Base-by-base conservation (phyloP, 2,888 invertebrate species). In the Pristionchus arcanus region DNA sequence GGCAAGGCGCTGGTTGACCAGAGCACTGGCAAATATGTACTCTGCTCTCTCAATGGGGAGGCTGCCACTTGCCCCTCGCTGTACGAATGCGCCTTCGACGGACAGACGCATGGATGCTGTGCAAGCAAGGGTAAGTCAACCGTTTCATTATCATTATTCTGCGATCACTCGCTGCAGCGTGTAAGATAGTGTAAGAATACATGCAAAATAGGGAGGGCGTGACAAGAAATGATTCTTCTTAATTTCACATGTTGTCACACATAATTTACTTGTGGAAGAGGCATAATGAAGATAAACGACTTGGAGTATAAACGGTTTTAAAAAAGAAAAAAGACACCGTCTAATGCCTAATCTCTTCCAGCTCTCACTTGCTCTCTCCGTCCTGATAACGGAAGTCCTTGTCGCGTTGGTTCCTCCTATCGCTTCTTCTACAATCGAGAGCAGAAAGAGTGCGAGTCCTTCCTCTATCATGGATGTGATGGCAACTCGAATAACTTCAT, bases 401-500 rank as follows among this genome's bases (percentile, higher is more conserved):
- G 88, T n/a, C 49, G 88, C 2, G 53, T 74, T 13, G 88, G 88
- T 25, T 74, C 71, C 19, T 88, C 88, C 9, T 88, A 83, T 25
- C 59, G 90, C 37, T 90, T 59, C 77, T 87, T 34, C 53, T 90
- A 66, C 88, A 85, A 90, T 83, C 87, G 81, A 2, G 42, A 85
- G 21, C 42, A 25, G 53, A 66, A 90, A 91, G 92, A 92, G 59
- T 93, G 93, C 74, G 92, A 92, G 90, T 92, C 92, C 2, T 93
- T 92, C 90, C 90, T 92, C 1, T 93, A 92, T 91, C 83, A 92
- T 0, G 93, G 93, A 0, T 93, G 93, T 88, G 93, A 93, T 59
- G 93, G 93, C 25, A 93, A 93, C 86, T 91, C 92, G 77, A 93
- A 93, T 90, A 93, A 93, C 90, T 93, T 93, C 90, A 92, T 93